These are phyloP conservation scores for Sarcophilus harrisii DNA, from an alignment of 2,797 vertebrate species.

Conservation along the genomic window DNA sequence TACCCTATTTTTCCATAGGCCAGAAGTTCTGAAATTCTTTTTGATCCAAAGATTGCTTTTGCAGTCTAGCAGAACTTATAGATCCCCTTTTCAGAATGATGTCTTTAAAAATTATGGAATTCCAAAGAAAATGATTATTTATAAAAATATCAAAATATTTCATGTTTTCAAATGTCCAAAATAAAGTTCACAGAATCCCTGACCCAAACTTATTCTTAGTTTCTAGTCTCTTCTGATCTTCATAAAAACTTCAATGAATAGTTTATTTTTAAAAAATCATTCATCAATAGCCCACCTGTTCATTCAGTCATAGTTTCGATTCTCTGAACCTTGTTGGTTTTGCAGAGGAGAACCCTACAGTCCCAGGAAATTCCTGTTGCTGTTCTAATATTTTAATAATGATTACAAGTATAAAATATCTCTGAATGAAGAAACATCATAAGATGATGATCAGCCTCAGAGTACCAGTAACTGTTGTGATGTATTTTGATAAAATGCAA, in stretches of 20 bases:
- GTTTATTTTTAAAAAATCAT: neutral
- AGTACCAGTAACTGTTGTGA: neutral
- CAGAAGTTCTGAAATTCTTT: neutral
- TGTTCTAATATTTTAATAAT: neutral
- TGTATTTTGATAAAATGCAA: neutral
- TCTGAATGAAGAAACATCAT: neutral
- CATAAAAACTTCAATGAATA: neutral
- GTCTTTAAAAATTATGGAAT: neutral
- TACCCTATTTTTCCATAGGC: neutral
- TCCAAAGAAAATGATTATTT: neutral
- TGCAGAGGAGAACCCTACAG: neutral
- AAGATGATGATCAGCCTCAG: neutral
- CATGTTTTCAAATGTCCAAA: neutral
- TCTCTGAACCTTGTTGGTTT: neutral
- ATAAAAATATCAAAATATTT: neutral
- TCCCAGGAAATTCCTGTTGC: neutral
- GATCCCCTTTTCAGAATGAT: neutral
- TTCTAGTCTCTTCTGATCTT: neutral
- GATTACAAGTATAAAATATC: neutral
- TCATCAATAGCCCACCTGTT: neutral
- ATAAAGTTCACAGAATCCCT: neutral
- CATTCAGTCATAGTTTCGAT: neutral
- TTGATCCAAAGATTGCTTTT: neutral
- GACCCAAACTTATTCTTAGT: neutral
- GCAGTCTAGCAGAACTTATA: neutral